Evolutionary conservation across 2,113 vertebrate genomes (phyloP).

Genomic region (Ciconia maguari): DNA sequence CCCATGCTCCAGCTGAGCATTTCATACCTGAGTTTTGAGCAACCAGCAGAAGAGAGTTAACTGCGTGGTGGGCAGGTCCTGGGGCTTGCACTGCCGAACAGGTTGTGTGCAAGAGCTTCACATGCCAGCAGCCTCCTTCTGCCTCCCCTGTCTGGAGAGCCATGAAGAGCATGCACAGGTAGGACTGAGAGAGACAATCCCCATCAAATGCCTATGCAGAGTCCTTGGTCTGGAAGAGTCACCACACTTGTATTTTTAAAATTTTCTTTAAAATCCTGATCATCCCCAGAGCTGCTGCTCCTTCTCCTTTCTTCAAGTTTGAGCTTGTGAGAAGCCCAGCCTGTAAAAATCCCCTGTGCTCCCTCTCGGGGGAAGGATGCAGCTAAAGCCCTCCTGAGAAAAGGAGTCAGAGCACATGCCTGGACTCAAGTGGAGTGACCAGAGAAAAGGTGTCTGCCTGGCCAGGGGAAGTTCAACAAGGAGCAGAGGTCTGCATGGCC

Average conservation of each 20-base stretch:
- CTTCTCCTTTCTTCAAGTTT: neutral
- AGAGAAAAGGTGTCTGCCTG: neutral
- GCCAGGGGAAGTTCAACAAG: neutral
- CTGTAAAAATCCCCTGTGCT: neutral
- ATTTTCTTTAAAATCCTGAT: neutral
- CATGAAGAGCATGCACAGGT: neutral
- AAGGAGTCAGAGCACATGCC: fast-evolving
- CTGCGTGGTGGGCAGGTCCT: neutral
- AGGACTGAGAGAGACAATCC: neutral
- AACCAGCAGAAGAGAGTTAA: conserved; percentile 54
- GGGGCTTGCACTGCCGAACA: neutral
- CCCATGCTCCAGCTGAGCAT: conserved; percentile 57
- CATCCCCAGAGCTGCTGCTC: neutral
- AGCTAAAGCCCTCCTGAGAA: neutral
- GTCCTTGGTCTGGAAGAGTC: conserved; percentile 4
- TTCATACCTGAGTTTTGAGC: conserved; percentile 84
- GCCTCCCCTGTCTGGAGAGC: neutral
- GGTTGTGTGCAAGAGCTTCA: neutral
- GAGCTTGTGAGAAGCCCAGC: neutral
- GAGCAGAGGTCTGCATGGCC: neutral
- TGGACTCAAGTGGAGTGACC: neutral
- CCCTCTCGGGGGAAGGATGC: neutral
- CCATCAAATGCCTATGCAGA: neutral
- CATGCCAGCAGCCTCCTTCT: neutral
- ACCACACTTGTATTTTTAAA: neutral